Evolutionary conservation across 64 coral and sea anemone species (phyloP).

Genomic region (Orbicella faveolata): DNA sequence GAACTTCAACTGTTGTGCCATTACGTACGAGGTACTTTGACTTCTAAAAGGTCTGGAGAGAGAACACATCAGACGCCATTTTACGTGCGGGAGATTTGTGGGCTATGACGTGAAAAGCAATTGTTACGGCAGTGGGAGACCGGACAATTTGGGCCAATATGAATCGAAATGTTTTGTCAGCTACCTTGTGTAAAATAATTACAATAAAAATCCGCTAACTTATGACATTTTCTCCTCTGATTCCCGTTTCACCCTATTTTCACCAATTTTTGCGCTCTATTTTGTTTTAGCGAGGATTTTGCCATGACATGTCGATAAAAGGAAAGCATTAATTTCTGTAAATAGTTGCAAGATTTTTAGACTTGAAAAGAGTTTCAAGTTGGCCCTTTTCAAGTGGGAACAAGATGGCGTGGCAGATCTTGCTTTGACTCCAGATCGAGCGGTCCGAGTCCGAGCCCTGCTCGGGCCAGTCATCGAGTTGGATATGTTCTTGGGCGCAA

Average conservation of each 20-base stretch:
- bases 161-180: not conserved
- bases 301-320: no score
- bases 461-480: no score
- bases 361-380: no score
- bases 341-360: no score
- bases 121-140: not conserved
- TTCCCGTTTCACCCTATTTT: not conserved
- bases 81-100: slow-evolving; percentile 14
- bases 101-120: not conserved
- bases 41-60: not conserved
- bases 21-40: not conserved
- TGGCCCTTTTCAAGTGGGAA: no score
- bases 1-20: not conserved
- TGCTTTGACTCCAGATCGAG: no score
- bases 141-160: not conserved
- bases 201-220: not conserved
- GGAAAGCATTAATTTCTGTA: no score
- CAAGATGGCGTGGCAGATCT: no score
- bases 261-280: no score
- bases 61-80: not conserved
- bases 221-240: not conserved
- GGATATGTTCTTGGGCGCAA: no score
- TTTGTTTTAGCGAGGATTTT: no score
- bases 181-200: not conserved
- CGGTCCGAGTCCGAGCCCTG: no score